Percentiles rank a stretch among this genome's conserved stretches.
These are phyloP conservation scores for Pasiphila rectangulata DNA, from an alignment of 2,888 invertebrate species.

Conservation along the genomic window DNA sequence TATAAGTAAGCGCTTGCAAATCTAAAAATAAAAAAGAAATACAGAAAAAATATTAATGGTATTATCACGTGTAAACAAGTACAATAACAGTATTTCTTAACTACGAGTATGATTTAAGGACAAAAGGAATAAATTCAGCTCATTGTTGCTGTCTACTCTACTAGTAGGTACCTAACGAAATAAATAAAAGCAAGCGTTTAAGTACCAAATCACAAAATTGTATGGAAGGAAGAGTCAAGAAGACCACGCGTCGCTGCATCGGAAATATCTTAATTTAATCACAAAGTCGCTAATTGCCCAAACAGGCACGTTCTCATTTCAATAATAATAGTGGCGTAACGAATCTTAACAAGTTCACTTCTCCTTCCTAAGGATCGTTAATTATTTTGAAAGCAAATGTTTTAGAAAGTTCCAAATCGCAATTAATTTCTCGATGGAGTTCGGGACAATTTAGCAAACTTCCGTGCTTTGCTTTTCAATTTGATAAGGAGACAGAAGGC, in stretches of 20 bases:
- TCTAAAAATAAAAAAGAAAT: not conserved
- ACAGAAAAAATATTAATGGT: too few relatives aligned
- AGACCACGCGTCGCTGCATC: too few relatives aligned
- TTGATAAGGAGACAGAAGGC: constrained; percentile 27
- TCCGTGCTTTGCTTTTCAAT: constrained; percentile 30
- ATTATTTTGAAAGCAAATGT: constrained; percentile 48
- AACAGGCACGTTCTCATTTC: constrained; percentile 15
- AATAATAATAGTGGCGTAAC: constrained; percentile 24
- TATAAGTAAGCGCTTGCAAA: not conserved
- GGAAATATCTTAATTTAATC: not conserved
- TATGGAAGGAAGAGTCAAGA: too few relatives aligned
- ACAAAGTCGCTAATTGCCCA: not conserved
- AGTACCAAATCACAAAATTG: too few relatives aligned
- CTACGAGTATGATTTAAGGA: too few relatives aligned
- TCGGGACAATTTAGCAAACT: constrained; percentile 36
- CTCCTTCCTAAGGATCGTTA: constrained; percentile 43
- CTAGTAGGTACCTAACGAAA: too few relatives aligned
- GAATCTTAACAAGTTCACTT: constrained; percentile 22
- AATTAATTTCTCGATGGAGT: constrained; percentile 47
- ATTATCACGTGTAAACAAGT: too few relatives aligned
- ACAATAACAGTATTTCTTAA: too few relatives aligned
- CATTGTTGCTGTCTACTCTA: too few relatives aligned
- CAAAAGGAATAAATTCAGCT: too few relatives aligned
- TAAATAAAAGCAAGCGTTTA: too few relatives aligned
- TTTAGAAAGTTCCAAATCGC: constrained; percentile 42